These are phyloP conservation scores for Channa striata DNA, from an alignment of 2,797 vertebrate species.

Conservation along the genomic window DNA sequence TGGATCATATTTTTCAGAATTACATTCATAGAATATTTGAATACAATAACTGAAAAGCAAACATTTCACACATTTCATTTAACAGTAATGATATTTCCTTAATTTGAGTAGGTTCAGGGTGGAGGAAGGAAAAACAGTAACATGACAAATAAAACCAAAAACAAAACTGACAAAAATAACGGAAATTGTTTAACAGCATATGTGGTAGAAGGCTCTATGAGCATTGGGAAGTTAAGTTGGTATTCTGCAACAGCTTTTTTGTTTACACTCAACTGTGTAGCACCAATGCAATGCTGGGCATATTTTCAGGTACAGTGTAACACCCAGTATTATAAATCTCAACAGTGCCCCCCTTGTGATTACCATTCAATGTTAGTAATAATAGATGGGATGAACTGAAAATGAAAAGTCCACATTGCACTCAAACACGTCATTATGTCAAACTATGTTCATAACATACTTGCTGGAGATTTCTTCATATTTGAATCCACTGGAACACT, in stretches of 20 bases:
- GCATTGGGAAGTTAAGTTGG: constrained; percentile 24
- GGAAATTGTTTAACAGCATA: constrained; percentile 58
- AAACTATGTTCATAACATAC: constrained; percentile 50
- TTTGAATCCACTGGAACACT: constrained; percentile 4
- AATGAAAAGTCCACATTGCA: constrained; percentile 45
- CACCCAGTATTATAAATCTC: constrained; percentile 38
- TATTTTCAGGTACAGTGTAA: constrained; percentile 39
- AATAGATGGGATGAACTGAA: constrained; percentile 35
- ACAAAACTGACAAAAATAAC: constrained; percentile 43
- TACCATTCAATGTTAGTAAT: constrained; percentile 32
- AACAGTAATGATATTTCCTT: constrained; percentile 51
- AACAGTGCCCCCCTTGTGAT: constrained; percentile 10
- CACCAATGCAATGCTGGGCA: constrained; percentile 38
- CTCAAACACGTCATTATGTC: constrained; percentile 43
- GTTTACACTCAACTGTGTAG: constrained; percentile 45
- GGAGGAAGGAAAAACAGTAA: constrained; percentile 20
- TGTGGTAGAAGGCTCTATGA: constrained; percentile 36
- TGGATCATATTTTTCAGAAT: constrained; percentile 63
- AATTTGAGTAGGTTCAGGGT: constrained; percentile 42
- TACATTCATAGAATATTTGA: constrained; percentile 65
- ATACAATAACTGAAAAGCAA: constrained; percentile 56
- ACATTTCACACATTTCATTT: constrained; percentile 59
- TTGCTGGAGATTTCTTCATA: constrained; percentile 8
- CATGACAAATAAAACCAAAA: constrained; percentile 25
- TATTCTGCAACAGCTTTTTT: constrained; percentile 20